Percentiles rank a stretch among this genome's conserved stretches.
phyloP scores from a whole-genome alignment of 2,888 invertebrate species.

The Tridacna crocea region DNA sequence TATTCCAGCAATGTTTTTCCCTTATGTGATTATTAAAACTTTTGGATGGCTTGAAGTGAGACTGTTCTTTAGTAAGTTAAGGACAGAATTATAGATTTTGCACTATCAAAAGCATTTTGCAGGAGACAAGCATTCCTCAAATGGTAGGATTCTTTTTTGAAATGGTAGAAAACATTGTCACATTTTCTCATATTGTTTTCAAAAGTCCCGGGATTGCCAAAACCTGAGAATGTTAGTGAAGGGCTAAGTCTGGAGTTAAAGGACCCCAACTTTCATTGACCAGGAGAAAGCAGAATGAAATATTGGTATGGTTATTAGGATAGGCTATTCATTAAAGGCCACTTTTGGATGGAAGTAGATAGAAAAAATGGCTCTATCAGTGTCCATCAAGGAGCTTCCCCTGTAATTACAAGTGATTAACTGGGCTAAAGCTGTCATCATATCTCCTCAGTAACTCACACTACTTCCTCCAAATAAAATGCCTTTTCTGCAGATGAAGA shows the following conservation, averaged over 20 bases:
- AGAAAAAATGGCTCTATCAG: constrained; percentile 6
- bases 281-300: not conserved
- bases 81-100: too few species aligned
- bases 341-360: not conserved
- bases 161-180: constrained; percentile 4
- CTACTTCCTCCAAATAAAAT: too few species aligned
- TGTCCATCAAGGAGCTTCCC: constrained; percentile 11
- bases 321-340: not conserved
- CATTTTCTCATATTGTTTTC: not conserved
- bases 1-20: too few species aligned
- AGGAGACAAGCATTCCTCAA: too few species aligned
- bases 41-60: too few species aligned
- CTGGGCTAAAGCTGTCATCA: constrained; percentile 22
- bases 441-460: not conserved
- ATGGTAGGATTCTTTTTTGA: not conserved
- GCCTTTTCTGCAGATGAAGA: too few species aligned
- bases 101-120: too few species aligned
- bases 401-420: constrained; percentile 19
- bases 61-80: too few species aligned
- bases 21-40: too few species aligned
- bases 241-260: not conserved
- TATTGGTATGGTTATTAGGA: not conserved
- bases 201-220: not conserved
- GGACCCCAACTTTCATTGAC: too few species aligned
- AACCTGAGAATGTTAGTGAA: not conserved